A percentile compares a stretch with the other conserved stretches of the same genome.
phyloP scores from a whole-genome alignment of 2,888 invertebrate genomes.

The Phengaris alcon region DNA sequence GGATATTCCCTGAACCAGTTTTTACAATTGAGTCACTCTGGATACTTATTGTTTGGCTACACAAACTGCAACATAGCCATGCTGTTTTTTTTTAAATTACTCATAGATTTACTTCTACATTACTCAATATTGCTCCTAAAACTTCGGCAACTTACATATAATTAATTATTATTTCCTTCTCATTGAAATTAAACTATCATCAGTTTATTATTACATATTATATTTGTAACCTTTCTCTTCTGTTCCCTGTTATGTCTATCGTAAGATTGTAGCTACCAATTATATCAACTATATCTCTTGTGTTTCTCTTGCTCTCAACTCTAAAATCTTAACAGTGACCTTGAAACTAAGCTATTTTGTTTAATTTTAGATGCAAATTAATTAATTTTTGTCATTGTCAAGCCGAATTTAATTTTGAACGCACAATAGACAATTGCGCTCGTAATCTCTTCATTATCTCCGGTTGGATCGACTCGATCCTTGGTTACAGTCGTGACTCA shows the following conservation, averaged over 20 bases:
- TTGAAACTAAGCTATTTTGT: background rate
- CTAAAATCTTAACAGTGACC: background rate
- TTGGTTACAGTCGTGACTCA: conserved; percentile 42
- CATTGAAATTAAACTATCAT: no score
- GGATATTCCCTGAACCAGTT: background rate
- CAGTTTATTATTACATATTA: background rate
- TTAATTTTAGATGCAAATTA: conserved; percentile 35
- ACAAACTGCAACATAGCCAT: background rate
- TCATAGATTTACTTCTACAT: background rate
- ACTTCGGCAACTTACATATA: background rate
- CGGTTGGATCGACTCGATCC: conserved; percentile 6
- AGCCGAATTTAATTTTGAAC: conserved; percentile 42
- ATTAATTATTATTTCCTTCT: background rate
- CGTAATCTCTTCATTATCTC: conserved; percentile 48
- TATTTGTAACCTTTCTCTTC: background rate
- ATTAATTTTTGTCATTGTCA: conserved; percentile 27
- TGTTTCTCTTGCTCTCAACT: background rate
- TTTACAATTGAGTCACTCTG: background rate
- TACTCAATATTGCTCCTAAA: background rate
- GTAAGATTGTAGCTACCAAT: no score
- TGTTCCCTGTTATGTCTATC: background rate
- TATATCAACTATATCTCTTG: background rate
- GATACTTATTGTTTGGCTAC: background rate
- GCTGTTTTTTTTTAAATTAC: background rate
- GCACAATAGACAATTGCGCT: conserved; percentile 50